phyloP scores from a whole-genome alignment of 2,797 vertebrate species.

The Chaetophractus vellerosus region DNA sequence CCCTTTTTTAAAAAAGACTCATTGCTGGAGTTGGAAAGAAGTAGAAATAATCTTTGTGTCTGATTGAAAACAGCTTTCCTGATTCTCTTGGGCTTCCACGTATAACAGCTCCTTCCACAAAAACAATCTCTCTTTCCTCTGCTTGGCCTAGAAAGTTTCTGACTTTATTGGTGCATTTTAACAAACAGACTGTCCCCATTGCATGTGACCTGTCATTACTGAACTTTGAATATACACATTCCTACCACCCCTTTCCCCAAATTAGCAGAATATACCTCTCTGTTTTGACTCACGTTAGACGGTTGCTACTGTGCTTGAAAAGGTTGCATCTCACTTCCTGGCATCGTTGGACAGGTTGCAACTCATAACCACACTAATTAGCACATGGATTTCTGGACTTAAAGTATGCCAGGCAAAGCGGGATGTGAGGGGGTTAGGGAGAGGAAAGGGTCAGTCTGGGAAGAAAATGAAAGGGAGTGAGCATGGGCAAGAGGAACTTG shows the following conservation, averaged over 20 bases:
- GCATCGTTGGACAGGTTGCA: constrained; percentile 84
- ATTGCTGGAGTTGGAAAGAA: constrained; percentile 63
- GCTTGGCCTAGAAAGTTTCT: constrained; percentile 72
- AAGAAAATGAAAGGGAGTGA: not conserved
- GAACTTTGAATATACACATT: constrained; percentile 81
- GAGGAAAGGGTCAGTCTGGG: not conserved
- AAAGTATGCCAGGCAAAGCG: constrained; percentile 52
- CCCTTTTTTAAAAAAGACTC: constrained; percentile 64
- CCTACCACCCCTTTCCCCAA: constrained; percentile 24
- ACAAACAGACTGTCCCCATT: constrained; percentile 69
- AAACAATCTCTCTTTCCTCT: constrained; percentile 75
- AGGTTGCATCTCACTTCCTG: constrained; percentile 82
- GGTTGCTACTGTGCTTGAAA: constrained; percentile 84
- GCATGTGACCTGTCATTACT: constrained; percentile 74
- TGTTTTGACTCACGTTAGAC: constrained; percentile 85
- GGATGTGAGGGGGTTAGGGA: not conserved
- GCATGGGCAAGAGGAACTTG: constrained; percentile 59
- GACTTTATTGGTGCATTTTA: constrained; percentile 70
- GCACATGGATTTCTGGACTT: constrained; percentile 75
- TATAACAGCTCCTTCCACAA: constrained; percentile 77
- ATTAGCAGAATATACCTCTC: constrained; percentile 78
- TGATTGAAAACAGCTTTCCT: constrained; percentile 89
- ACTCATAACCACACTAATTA: constrained; percentile 88
- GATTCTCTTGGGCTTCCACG: constrained; percentile 57
- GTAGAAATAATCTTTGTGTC: constrained; percentile 78